These are phyloP conservation scores for Tolmerus cingulatus DNA, from an alignment of 2,888 invertebrate species.

Conservation along the genomic window DNA sequence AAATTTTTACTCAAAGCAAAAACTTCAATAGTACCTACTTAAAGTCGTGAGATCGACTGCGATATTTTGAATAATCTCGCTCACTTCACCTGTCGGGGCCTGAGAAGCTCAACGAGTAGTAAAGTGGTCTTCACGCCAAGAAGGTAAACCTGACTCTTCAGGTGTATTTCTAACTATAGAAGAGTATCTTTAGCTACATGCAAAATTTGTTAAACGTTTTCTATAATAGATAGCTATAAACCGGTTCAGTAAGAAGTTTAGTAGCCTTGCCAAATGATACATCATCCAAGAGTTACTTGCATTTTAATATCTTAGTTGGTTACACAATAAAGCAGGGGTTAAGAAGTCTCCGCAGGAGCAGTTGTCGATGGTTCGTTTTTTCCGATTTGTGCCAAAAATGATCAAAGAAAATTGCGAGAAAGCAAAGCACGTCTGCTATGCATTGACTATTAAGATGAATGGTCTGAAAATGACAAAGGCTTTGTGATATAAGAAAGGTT, in stretches of 20 bases:
- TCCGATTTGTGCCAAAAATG: background rate
- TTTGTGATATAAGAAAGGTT: background rate
- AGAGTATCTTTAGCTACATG: background rate
- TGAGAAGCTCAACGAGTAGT: background rate
- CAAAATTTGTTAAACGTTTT: background rate
- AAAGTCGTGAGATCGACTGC: background rate
- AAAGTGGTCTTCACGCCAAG: background rate
- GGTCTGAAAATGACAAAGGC: background rate
- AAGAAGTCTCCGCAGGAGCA: background rate
- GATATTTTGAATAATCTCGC: background rate
- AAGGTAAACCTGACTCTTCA: background rate
- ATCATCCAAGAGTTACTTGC: background rate
- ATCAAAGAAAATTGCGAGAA: background rate
- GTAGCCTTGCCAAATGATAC: conserved; percentile 3
- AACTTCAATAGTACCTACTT: background rate
- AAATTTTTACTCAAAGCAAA: background rate
- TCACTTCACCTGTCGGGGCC: background rate
- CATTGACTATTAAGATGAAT: background rate
- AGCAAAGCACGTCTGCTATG: background rate
- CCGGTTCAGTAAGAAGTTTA: background rate
- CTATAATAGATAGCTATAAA: background rate
- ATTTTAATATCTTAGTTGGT: background rate
- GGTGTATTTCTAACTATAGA: background rate
- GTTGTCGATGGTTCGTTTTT: background rate
- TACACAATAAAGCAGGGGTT: background rate